Conservation (phyloP, 2,113 vertebrate genomes). For the Caracal caracal region DNA sequence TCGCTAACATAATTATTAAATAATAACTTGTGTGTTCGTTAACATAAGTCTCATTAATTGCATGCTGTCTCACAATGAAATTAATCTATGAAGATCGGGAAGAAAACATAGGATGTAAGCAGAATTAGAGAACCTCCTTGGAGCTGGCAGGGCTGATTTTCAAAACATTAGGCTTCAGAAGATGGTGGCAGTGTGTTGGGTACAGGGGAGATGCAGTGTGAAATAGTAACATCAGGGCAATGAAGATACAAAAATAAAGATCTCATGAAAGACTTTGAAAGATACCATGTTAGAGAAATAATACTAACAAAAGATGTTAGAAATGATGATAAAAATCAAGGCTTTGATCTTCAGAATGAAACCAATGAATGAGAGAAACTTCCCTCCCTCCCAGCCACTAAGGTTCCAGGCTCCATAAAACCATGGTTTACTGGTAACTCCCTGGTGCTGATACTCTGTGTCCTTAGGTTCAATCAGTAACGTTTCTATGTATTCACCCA, state of each 20-base stretch:
- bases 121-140: constrained; percentile 35
- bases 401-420: neutral
- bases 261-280: neutral
- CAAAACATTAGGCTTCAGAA: constrained; percentile 3
- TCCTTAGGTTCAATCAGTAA: neutral
- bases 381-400: neutral
- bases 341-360: neutral
- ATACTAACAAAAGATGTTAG: neutral
- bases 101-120: constrained; percentile 50
- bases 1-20: constrained; percentile 73
- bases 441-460: neutral
- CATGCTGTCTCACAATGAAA: constrained; percentile 57
- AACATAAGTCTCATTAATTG: constrained; percentile 74
- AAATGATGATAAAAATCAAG: constrained; percentile 36
- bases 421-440: neutral
- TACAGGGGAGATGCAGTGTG: neutral
- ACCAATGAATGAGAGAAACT: neutral
- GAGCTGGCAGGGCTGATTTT: constrained; percentile 18
- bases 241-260: neutral
- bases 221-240: neutral
- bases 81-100: constrained; percentile 66
- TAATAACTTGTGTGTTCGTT: constrained; percentile 72
- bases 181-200: neutral
- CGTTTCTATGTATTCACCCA: neutral
- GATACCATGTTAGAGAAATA: neutral